Conservation (phyloP, 1,140 invertebrate genomes). For the Neodiprion lecontei region DNA sequence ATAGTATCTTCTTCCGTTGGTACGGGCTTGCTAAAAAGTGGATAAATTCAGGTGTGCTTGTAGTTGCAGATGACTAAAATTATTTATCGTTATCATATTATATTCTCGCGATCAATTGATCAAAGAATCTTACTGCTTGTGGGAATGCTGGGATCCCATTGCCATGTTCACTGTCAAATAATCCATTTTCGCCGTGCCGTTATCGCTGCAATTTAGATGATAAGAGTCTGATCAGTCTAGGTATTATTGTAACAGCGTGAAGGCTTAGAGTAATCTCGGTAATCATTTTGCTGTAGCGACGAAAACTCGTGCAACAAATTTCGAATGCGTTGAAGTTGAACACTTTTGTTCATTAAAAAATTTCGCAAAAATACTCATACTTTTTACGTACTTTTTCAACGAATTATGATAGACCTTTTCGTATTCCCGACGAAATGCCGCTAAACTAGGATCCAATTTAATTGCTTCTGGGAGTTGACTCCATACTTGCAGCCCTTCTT, state of each 20-base stretch:
- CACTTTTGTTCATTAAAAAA: background rate
- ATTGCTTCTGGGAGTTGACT: slow-evolving; percentile 68
- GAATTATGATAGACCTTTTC: slow-evolving; percentile 61
- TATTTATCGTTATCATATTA: no score
- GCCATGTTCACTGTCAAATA: background rate
- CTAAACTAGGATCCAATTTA: slow-evolving; percentile 69
- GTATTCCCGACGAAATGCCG: slow-evolving; percentile 67
- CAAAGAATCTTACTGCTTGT: background rate
- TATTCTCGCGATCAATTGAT: background rate
- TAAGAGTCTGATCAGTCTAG: background rate
- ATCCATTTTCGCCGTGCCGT: background rate
- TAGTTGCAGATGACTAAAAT: no score
- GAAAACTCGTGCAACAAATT: no score
- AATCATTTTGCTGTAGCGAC: background rate
- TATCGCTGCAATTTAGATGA: background rate
- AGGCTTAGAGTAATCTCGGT: background rate
- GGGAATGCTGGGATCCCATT: background rate
- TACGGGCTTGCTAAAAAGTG: background rate
- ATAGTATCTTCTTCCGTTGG: slow-evolving; percentile 23
- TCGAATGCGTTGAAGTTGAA: no score
- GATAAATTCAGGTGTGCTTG: no score
- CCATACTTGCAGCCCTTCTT: slow-evolving; percentile 70
- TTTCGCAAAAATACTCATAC: background rate
- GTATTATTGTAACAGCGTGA: background rate
- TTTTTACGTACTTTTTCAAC: slow-evolving; percentile 13